Base-by-base conservation (phyloP, 1,140 invertebrate species). In the Adelges cooleyi region DNA sequence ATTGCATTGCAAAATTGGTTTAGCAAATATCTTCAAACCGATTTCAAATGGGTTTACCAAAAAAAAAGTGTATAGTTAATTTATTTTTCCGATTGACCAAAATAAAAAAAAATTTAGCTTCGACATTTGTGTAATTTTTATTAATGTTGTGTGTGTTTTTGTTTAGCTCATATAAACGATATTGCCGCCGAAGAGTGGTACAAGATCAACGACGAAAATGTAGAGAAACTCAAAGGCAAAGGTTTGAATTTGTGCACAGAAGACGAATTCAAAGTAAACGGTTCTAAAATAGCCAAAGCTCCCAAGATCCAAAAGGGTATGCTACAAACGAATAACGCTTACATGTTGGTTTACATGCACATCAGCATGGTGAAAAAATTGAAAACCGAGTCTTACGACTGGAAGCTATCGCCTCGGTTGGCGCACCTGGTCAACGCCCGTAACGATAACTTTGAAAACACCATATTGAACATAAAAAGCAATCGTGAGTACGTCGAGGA, bases 121-220 rank as follows among this genome's bases (percentile, higher is more conserved):
- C n/a, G n/a, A n/a, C n/a, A n/a, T n/a, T n/a, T n/a, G n/a, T n/a
- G n/a, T n/a, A n/a, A n/a, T n/a, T n/a, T n/a, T n/a, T n/a, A n/a
- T n/a, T n/a, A n/a, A n/a, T n/a, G n/a, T n/a, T n/a, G n/a, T n/a
- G n/a, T n/a, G n/a, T n/a, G n/a, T n/a, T n/a, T n/a, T n/a, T n/a
- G n/a, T 71, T 22, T 62, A 77, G 81, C 82, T 36, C 79, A 83
- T 69, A 82, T 84, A 38, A 75, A 76, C 69, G 77, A 84, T 70
- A 77, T 77, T 67, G 75, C 75, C 17, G 72, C 75, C 9, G 79
- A 78, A 5, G 76, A 78, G 56, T 85, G 84, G 83, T 83, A 80
- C 70, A 82, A 82, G 68, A 86, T 86, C 69, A 86, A 85, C 73
- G 85, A 87, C 71, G 84, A 86, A 71, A 78, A 77, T 69, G 82